A percentile compares a stretch with the other conserved stretches of the same genome.
These are phyloP conservation scores for Meiosimyza decipiens DNA, from an alignment of 2,888 invertebrate species.

Conservation along the genomic window DNA sequence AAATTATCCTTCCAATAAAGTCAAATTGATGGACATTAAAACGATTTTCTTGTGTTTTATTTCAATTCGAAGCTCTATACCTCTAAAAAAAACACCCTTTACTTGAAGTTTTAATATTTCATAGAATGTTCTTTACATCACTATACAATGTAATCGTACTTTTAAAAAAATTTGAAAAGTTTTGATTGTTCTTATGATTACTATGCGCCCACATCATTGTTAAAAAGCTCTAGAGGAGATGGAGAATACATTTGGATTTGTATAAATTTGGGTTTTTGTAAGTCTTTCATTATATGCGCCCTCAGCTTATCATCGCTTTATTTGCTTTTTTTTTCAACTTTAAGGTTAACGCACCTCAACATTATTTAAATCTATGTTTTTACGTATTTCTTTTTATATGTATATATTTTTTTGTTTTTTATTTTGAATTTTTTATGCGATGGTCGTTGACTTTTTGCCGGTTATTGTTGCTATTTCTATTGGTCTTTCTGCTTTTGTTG, in stretches of 20 bases:
- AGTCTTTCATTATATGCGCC: not conserved
- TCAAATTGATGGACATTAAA: no score
- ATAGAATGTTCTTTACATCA: no score
- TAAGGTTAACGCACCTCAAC: not conserved
- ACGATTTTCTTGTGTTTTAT: no score
- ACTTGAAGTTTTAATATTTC: no score
- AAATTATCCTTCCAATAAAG: no score
- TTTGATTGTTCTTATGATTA: not conserved
- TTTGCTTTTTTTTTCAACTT: not conserved
- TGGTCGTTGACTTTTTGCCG: slow-evolving; percentile 38
- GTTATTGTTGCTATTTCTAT: slow-evolving; percentile 36
- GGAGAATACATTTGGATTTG: not conserved
- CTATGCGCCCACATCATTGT: not conserved
- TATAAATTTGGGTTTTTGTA: slow-evolving; percentile 22
- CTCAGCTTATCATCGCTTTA: no score
- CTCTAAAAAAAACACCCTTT: no score
- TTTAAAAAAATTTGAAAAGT: slow-evolving; percentile 6
- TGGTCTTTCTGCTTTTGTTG: slow-evolving; percentile 13
- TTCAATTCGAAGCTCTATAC: no score
- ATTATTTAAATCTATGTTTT: slow-evolving; percentile 3
- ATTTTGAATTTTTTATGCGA: slow-evolving; percentile 28
- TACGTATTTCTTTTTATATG: slow-evolving; percentile 33
- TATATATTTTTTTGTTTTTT: slow-evolving; percentile 28
- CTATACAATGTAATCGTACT: no score
- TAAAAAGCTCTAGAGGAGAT: no score